A percentile compares a stretch with the other conserved stretches of the same genome.
Conservation (phyloP, 2,888 invertebrate genomes). For the Eucera pruinosa region DNA sequence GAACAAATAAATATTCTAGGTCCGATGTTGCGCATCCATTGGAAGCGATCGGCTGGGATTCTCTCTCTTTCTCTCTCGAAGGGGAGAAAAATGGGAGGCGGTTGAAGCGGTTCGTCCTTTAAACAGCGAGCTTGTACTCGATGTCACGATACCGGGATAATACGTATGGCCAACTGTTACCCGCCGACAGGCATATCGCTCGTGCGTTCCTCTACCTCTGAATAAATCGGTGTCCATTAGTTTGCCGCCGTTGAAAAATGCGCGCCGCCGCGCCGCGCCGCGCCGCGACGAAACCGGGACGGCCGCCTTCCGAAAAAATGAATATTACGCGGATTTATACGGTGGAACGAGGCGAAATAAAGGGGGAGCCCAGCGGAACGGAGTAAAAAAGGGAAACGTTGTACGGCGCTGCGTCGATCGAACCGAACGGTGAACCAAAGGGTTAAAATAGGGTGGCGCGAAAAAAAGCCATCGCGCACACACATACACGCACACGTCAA, state of each 20-base stretch:
- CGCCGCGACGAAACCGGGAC: conserved; percentile 43
- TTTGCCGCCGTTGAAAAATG: conserved; percentile 56
- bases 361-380: neutral
- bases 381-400: neutral
- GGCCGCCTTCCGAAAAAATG: conserved; percentile 40
- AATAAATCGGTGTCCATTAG: conserved; percentile 60
- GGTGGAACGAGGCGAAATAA: conserved; percentile 2
- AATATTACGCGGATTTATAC: conserved; percentile 53
- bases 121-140: conserved; percentile 26
- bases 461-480: too few relatives aligned
- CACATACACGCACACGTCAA: neutral
- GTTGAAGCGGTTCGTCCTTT: conserved; percentile 28
- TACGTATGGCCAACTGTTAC: conserved; percentile 49
- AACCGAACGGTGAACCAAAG: neutral
- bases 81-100: conserved; percentile 18
- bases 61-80: neutral
- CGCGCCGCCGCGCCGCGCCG: conserved; percentile 38
- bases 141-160: conserved; percentile 43
- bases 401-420: neutral
- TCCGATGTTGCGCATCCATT: neutral
- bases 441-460: neutral
- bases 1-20: neutral
- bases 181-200: conserved; percentile 35
- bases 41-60: conserved; percentile 10
- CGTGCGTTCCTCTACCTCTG: conserved; percentile 10